A percentile compares a stretch with the other conserved stretches of the same genome.
Conservation (phyloP, 1,140 invertebrate genomes). For the Bombus confusus region DNA sequence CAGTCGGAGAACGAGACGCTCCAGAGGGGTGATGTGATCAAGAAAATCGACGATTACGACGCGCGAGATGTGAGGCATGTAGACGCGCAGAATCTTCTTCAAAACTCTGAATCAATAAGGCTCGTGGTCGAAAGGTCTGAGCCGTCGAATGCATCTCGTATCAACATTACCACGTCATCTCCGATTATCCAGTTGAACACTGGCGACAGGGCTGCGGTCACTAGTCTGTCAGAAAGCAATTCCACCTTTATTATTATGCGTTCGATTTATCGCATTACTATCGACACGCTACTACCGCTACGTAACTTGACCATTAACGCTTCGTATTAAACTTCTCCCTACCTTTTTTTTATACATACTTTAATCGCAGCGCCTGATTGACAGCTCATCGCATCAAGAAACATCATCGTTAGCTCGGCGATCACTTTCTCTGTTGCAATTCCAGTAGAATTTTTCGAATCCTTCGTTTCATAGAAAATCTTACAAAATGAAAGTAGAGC, state of each 20-base stretch:
- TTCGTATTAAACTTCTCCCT: constrained; percentile 25
- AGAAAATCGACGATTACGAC: constrained; percentile 94
- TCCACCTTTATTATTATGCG: constrained; percentile 55
- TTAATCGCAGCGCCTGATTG: constrained; percentile 44
- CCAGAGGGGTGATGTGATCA: constrained; percentile 93
- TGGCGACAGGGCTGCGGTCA: constrained; percentile 73
- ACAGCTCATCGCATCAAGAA: constrained; percentile 34
- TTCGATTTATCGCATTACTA: constrained; percentile 31
- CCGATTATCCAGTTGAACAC: constrained; percentile 80
- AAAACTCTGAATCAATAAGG: constrained; percentile 87
- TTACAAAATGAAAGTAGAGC: no score
- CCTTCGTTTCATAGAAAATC: no score
- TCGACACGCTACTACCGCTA: constrained; percentile 25
- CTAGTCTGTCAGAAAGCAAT: constrained; percentile 78
- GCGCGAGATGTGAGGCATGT: constrained; percentile 92
- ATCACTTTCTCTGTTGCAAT: constrained; percentile 7
- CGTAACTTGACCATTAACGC: constrained; percentile 39
- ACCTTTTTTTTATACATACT: neutral
- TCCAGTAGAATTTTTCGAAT: neutral
- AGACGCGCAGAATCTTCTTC: constrained; percentile 94
- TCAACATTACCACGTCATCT: constrained; percentile 66
- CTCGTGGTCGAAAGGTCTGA: constrained; percentile 85
- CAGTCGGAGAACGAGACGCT: constrained; percentile 92
- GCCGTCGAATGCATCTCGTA: constrained; percentile 69
- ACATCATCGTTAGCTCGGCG: constrained; percentile 23